Evolutionary conservation across 2,797 vertebrate genomes (phyloP), one percentile per base, ranked within the genome.

Genomic region (Acropternis orthonyx): DNA sequence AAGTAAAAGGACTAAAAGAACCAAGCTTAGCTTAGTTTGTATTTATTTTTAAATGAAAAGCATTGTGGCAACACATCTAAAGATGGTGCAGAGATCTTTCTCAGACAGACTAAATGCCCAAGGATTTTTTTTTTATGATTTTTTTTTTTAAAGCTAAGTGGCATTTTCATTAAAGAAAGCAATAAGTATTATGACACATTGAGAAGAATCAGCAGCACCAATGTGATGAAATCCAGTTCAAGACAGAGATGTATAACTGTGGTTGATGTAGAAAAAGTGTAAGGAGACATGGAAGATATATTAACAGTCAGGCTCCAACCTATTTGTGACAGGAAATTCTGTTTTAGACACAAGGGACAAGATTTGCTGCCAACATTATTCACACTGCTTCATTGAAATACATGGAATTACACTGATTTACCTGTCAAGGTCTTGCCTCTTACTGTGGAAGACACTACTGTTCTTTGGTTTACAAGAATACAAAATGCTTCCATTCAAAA

Each of bases 21-120:
- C 9, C 80, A 77, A 69, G 4, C 2, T 58, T 46, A 51, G 4
- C 14, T 21, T 56, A 56, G 12, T 27, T 48, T 32, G 6, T 32
- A 68, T 22, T 39, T 52, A 41, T 19, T 48, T 54, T 6, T 37
- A 58, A 88, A 72, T 39, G 1, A 71, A 80, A 88, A 44, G 2
- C 3, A 12, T 32, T 34, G 8, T 44, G 19, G 14, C 13, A 88
- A 20, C 10, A 36, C 14, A 34, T 14, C 9, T 43, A 79, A 80
- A 63, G 4, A 10, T 13, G 6, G 7, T 18, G 13, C 16, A 36
- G 0, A 0, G 8, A 36, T 63, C 32, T 91, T 67, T 11, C 12
- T 54, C 23, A 71, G 55, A n/a, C 9, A 61, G 28, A 9, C 1
- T 20, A 67, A 73, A 11, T 15, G 12, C 17, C 21, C 16, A 21